These are phyloP conservation scores for Lapara coniferarum DNA, from an alignment of 2,888 invertebrate genomes.

Conservation along the genomic window DNA sequence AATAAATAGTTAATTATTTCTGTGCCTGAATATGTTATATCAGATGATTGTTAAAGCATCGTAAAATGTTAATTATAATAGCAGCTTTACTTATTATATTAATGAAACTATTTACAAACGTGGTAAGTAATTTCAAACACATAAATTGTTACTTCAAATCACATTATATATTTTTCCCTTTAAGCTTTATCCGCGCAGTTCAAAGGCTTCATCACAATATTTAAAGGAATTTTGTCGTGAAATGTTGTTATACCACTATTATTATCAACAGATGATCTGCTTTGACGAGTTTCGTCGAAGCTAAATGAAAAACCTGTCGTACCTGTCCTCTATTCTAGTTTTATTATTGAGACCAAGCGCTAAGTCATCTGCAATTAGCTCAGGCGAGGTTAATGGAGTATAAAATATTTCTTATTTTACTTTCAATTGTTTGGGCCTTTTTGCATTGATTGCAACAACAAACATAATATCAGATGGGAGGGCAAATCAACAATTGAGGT, in stretches of 20 bases:
- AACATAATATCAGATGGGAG: too few relatives aligned
- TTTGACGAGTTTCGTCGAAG: background rate
- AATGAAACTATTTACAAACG: too few relatives aligned
- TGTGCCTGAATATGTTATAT: too few relatives aligned
- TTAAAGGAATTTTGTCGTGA: background rate
- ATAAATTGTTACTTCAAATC: too few relatives aligned
- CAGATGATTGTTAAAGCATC: too few relatives aligned
- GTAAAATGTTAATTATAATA: too few relatives aligned
- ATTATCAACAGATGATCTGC: conserved; percentile 5
- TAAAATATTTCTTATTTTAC: background rate
- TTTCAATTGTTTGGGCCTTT: background rate
- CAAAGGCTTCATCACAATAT: background rate
- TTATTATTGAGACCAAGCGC: background rate
- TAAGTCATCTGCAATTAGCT: conserved; percentile 2
- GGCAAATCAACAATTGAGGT: too few relatives aligned
- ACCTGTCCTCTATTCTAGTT: background rate
- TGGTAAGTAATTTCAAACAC: too few relatives aligned
- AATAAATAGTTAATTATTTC: too few relatives aligned
- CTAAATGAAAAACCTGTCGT: background rate
- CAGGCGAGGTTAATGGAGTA: background rate
- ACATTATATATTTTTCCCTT: too few relatives aligned
- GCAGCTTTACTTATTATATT: too few relatives aligned
- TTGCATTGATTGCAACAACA: too few relatives aligned
- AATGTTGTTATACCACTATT: conserved; percentile 1
- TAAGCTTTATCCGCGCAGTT: background rate